Conservation (phyloP, 2,113 vertebrate species). For the Daphoenositta chrysoptera region DNA sequence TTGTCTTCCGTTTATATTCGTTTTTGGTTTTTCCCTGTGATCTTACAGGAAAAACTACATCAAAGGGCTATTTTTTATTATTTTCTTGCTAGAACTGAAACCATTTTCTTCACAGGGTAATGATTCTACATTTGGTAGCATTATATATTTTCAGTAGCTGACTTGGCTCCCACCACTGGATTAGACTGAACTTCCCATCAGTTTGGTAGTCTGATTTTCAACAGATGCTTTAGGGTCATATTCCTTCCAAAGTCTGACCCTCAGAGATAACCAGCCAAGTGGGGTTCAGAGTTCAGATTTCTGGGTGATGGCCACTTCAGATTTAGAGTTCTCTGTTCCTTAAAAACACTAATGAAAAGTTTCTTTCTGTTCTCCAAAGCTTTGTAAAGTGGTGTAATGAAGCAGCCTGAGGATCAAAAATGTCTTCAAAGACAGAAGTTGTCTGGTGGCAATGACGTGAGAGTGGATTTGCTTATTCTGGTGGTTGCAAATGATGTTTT, state of each 20-base stretch:
- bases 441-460: background rate
- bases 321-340: background rate
- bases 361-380: background rate
- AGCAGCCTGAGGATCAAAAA: background rate
- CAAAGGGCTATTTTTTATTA: background rate
- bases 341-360: background rate
- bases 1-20: background rate
- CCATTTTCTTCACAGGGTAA: background rate
- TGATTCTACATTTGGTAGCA: background rate
- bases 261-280: background rate
- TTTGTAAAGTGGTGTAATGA: background rate
- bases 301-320: background rate
- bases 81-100: background rate
- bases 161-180: background rate
- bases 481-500: background rate
- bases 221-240: conserved; percentile 1
- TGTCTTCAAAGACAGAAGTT: background rate
- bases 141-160: conserved; percentile 10
- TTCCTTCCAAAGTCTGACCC: background rate
- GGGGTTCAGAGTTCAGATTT: background rate
- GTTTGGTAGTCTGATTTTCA: conserved; percentile 2
- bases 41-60: background rate
- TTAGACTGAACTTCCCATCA: background rate
- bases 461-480: background rate
- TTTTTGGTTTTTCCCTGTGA: background rate